These are phyloP conservation scores for Cassiopea andromeda DNA, from an alignment of 30 jellyfish, hydroid and myxozoan genomes.

Conservation along the genomic window DNA sequence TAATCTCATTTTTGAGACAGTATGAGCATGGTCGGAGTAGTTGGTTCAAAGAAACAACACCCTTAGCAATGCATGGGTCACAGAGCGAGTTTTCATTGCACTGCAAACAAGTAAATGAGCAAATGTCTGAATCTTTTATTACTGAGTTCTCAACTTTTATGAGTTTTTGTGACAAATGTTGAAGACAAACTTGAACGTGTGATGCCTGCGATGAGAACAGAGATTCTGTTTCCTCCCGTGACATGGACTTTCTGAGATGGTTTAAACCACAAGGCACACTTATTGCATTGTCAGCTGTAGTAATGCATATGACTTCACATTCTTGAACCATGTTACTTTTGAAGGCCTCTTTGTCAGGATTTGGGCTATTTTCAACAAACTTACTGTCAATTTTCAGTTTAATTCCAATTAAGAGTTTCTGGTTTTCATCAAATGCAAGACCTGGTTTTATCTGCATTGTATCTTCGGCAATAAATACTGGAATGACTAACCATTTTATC, in stretches of 20 bases:
- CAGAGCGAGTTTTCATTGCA: not conserved
- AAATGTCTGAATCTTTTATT: not conserved
- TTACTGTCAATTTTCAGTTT: not conserved
- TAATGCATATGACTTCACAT: constrained; percentile 12
- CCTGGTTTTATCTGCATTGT: not conserved
- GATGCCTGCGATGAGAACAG: not conserved
- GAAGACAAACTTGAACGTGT: not conserved
- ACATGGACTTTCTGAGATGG: not conserved
- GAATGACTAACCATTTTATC: not conserved
- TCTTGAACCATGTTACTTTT: constrained; percentile 41
- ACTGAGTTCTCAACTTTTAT: not conserved
- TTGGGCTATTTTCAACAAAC: not conserved
- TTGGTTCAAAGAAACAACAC: not conserved
- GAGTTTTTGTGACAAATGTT: not conserved
- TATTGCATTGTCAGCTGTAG: not conserved
- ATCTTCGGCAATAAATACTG: not conserved
- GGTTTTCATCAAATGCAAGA: not conserved
- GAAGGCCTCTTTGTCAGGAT: constrained; percentile 31
- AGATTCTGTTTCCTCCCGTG: not conserved
- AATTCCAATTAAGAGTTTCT: not conserved
- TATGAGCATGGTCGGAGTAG: not conserved
- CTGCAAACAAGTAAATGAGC: not conserved
- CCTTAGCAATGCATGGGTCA: not conserved
- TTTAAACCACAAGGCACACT: not conserved
- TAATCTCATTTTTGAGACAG: not conserved